These are phyloP conservation scores for Tiaroga cobitis DNA, from an alignment of 2,797 vertebrate species.

Conservation along the genomic window DNA sequence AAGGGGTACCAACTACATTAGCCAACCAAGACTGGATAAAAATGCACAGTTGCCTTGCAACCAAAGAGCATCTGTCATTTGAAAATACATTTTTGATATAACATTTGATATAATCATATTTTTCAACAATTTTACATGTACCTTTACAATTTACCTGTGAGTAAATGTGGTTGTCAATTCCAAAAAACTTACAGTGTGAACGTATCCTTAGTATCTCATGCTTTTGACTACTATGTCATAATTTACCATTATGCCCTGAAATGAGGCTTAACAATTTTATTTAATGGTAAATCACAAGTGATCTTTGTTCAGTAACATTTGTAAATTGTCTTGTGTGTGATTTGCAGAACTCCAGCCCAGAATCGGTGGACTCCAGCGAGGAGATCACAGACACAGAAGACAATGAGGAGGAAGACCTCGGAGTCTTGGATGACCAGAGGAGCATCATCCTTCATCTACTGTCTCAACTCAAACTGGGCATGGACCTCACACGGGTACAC, in stretches of 20 bases:
- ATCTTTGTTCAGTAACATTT: conserved; percentile 41
- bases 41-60: conserved; percentile 15
- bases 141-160: neutral
- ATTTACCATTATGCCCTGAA: neutral
- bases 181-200: neutral
- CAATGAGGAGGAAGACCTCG: conserved; percentile 88
- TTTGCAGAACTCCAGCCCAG: conserved; percentile 76
- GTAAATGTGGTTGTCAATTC: neutral
- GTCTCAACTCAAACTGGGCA: conserved; percentile 96
- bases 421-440: conserved; percentile 92
- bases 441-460: conserved; percentile 96
- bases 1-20: conserved; percentile 54
- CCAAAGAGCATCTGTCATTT: conserved; percentile 7
- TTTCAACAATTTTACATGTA: neutral
- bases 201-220: neutral
- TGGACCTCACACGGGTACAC: conserved; percentile 93
- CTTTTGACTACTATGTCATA: neutral
- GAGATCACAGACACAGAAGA: conserved; percentile 91
- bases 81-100: neutral
- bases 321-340: conserved; percentile 36
- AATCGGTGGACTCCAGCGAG: conserved; percentile 79
- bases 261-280: neutral
- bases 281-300: neutral
- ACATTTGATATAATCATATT: neutral
- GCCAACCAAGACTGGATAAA: conserved; percentile 31